Percentiles rank a stretch among this genome's conserved stretches.
phyloP scores from a whole-genome alignment of 2,797 vertebrate genomes.

The Typhlichthys subterraneus region DNA sequence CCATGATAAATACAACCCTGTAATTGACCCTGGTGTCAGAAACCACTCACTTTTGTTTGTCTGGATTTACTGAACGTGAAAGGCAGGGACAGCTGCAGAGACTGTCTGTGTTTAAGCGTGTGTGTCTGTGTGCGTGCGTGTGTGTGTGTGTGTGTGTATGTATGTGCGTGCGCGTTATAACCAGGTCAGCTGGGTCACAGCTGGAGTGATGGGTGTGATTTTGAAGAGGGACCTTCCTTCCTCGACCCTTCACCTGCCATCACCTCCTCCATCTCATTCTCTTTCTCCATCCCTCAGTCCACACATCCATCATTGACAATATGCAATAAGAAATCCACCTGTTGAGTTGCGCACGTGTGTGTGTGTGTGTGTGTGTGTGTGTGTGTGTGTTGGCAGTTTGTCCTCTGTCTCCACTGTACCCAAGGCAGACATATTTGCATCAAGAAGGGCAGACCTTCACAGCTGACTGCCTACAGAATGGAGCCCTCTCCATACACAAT shows the following conservation, averaged over 20 bases:
- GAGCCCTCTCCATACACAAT: conserved; percentile 55
- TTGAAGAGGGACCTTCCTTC: conserved; percentile 54
- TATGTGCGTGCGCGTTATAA: background rate
- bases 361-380: conserved; percentile 21
- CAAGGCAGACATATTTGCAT: conserved; percentile 53
- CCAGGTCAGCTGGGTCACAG: conserved; percentile 52
- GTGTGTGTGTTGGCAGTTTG: conserved; percentile 39
- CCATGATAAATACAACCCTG: conserved; percentile 56
- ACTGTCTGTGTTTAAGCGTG: conserved; percentile 13
- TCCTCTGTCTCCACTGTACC: conserved; percentile 13
- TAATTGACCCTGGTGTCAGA: conserved; percentile 59
- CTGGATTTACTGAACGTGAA: conserved; percentile 45
- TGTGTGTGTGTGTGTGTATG: conserved; percentile 12
- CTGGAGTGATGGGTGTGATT: conserved; percentile 61
- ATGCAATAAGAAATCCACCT: background rate
- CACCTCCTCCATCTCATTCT: conserved; percentile 29
- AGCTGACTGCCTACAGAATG: conserved; percentile 43
- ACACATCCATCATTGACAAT: background rate
- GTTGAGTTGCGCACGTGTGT: background rate
- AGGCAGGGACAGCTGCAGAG: conserved; percentile 55
- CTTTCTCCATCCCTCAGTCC: background rate
- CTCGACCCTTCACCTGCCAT: conserved; percentile 43
- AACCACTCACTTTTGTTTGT: conserved; percentile 50
- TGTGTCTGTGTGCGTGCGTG: conserved; percentile 6
- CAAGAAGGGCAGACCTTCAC: conserved; percentile 55